Evolutionary conservation across 2,113 vertebrate species (phyloP).

Genomic region (Calidris pygmaea): DNA sequence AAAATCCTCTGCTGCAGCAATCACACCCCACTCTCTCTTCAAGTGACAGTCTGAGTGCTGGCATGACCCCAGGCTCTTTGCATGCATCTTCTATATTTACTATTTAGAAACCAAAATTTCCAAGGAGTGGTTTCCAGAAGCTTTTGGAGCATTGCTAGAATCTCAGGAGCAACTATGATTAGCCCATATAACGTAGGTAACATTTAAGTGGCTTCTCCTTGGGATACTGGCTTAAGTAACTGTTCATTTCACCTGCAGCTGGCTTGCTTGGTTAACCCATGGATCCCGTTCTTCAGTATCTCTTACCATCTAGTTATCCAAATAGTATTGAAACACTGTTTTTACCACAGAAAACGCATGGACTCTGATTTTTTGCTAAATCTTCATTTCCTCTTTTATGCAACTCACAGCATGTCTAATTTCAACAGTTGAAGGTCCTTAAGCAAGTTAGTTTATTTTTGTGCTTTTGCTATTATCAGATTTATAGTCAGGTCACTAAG

Average conservation of each 20-base stretch:
- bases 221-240: neutral
- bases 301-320: conserved; percentile 32
- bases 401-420: conserved; percentile 53
- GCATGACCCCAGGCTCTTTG: neutral
- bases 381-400: conserved; percentile 51
- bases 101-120: neutral
- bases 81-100: neutral
- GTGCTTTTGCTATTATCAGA: conserved; percentile 38
- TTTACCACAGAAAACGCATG: conserved; percentile 53
- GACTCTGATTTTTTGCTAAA: conserved; percentile 60
- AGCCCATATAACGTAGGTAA: neutral
- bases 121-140: neutral
- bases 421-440: conserved; percentile 53
- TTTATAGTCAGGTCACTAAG: conserved; percentile 57
- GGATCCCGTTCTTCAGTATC: conserved; percentile 42
- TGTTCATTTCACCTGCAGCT: neutral
- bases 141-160: neutral
- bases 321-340: conserved; percentile 28
- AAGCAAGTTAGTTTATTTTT: conserved; percentile 55
- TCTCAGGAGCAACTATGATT: neutral
- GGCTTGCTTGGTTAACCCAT: conserved; percentile 31
- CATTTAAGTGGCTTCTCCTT: neutral
- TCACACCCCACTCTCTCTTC: neutral
- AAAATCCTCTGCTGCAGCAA: neutral
- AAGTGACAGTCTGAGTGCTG: neutral